A percentile compares a stretch with the other conserved stretches of the same genome.
phyloP scores from a whole-genome alignment of 2,113 vertebrate species.

The Gasterosteus nipponicus region DNA sequence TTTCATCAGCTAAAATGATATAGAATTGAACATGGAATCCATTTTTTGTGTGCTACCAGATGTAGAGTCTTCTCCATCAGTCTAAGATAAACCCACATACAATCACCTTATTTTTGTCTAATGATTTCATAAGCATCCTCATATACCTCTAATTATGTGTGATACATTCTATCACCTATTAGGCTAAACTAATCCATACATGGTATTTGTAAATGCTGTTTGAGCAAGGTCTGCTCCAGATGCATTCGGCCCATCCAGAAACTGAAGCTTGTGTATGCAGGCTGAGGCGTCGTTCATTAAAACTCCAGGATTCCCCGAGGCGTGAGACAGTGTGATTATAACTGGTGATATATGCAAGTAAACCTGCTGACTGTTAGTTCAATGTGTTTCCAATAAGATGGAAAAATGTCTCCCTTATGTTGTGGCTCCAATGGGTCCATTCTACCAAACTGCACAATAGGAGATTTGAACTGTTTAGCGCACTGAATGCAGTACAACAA shows the following conservation, averaged over 20 bases:
- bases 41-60: neutral
- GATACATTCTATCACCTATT: conserved; percentile 5
- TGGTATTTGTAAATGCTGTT: conserved; percentile 27
- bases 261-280: conserved; percentile 21
- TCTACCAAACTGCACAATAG: conserved; percentile 37
- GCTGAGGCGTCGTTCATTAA: conserved; percentile 64
- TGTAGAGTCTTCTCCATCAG: neutral
- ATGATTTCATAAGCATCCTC: neutral
- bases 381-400: conserved; percentile 43
- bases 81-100: neutral
- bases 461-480: conserved; percentile 38
- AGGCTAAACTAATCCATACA: neutral
- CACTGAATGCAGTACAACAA: conserved; percentile 41
- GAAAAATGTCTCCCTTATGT: conserved; percentile 4
- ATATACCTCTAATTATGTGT: neutral
- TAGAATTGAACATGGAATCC: neutral
- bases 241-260: conserved; percentile 1
- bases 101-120: neutral
- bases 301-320: conserved; percentile 64
- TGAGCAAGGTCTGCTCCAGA: conserved; percentile 16
- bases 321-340: conserved; percentile 63
- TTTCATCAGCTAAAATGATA: neutral
- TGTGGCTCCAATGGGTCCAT: conserved; percentile 10
- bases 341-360: conserved; percentile 60
- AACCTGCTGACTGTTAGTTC: conserved; percentile 57